These are phyloP conservation scores for Melikaiella ostensackeni DNA, from an alignment of 2,888 invertebrate species.

Conservation along the genomic window DNA sequence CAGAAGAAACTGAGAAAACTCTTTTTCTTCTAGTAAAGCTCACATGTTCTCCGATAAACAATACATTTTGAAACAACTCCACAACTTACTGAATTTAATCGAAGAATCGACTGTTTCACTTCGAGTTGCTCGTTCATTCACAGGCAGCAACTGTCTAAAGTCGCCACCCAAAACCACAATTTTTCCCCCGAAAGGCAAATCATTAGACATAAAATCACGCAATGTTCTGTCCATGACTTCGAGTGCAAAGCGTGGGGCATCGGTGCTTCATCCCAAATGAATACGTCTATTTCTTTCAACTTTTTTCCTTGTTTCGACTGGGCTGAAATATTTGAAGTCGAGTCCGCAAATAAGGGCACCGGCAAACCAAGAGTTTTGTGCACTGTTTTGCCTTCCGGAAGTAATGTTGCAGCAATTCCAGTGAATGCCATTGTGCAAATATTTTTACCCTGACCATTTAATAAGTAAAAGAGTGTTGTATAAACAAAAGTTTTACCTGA, in stretches of 20 bases:
- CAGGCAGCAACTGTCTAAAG: conserved; percentile 43
- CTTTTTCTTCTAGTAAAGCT: too few relatives aligned
- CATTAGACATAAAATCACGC: conserved; percentile 54
- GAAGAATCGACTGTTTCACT: too few relatives aligned
- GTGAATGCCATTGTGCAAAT: conserved; percentile 63
- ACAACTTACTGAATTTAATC: background rate
- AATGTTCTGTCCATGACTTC: conserved; percentile 53
- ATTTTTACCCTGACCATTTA: conserved; percentile 39
- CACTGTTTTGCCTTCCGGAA: conserved; percentile 69
- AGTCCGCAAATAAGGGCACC: conserved; percentile 30
- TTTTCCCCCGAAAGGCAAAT: conserved; percentile 58
- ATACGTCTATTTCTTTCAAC: conserved; percentile 49
- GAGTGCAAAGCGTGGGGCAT: conserved; percentile 56
- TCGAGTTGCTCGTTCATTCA: background rate
- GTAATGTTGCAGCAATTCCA: conserved; percentile 59
- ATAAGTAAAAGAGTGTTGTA: conserved; percentile 45
- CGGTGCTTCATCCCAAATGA: conserved; percentile 59
- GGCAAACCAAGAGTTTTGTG: conserved; percentile 68
- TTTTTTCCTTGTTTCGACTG: conserved; percentile 52
- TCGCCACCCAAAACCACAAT: conserved; percentile 46
- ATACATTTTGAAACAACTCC: too few relatives aligned
- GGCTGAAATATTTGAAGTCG: conserved; percentile 51
- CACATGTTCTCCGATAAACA: too few relatives aligned
- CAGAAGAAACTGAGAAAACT: too few relatives aligned
- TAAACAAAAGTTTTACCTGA: conserved; percentile 37